Conservation (phyloP, 2,113 vertebrate genomes). For the Cynoglossus semilaevis region DNA sequence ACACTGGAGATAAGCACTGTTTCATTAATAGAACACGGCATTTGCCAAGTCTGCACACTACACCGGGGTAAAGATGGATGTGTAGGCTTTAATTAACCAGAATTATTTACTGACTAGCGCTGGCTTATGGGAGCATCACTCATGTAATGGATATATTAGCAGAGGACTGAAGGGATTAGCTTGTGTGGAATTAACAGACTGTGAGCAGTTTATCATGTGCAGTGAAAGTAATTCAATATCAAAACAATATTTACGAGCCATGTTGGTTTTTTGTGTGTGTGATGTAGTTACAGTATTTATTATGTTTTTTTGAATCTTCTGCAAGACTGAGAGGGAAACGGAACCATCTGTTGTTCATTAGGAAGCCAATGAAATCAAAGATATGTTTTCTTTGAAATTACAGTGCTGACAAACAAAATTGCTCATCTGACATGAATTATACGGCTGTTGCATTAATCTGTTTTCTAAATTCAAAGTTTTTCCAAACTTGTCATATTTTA, state of each 20-base stretch:
- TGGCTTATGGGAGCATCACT: slow-evolving; percentile 71
- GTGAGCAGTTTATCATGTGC: slow-evolving; percentile 60
- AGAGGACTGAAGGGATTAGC: slow-evolving; percentile 71
- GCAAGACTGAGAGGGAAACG: slow-evolving; percentile 46
- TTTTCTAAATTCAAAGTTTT: slow-evolving; percentile 19
- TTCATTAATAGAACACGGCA: slow-evolving; percentile 72
- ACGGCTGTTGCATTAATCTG: slow-evolving; percentile 9
- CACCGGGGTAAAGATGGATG: slow-evolving; percentile 70
- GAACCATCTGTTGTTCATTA: slow-evolving; percentile 61
- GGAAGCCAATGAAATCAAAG: slow-evolving; percentile 26
- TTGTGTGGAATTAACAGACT: slow-evolving; percentile 67
- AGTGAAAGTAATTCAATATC: slow-evolving; percentile 46
- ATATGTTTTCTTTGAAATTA: slow-evolving; percentile 16
- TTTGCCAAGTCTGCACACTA: slow-evolving; percentile 57
- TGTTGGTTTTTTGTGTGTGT: neutral
- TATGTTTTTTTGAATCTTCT: slow-evolving; percentile 22
- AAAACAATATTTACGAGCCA: slow-evolving; percentile 34
- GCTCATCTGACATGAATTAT: slow-evolving; percentile 13
- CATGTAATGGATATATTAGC: slow-evolving; percentile 78
- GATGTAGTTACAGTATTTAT: slow-evolving; percentile 10
- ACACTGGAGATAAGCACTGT: slow-evolving; percentile 63
- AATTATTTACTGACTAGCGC: slow-evolving; percentile 74
- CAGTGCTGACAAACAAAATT: slow-evolving; percentile 2
- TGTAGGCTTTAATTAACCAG: slow-evolving; percentile 75
- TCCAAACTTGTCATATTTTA: neutral